phyloP scores from a whole-genome alignment of 2,888 invertebrate species.

The Phrixothrix hirtus region DNA sequence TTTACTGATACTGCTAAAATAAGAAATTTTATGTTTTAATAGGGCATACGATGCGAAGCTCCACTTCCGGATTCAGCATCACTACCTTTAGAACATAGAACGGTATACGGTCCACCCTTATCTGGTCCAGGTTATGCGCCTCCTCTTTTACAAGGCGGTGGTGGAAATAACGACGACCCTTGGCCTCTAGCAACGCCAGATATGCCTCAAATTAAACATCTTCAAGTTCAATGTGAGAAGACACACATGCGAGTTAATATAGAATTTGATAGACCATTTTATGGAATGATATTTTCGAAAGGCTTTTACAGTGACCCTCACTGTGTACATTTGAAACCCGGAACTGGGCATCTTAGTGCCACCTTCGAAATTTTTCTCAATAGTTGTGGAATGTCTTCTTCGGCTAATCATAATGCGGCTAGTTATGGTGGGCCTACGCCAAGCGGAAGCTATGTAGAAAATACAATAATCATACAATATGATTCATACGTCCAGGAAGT shows the following conservation, averaged over 20 bases:
- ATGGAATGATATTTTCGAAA: constrained; percentile 95
- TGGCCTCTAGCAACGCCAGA: constrained; percentile 89
- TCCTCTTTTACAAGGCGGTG: constrained; percentile 50
- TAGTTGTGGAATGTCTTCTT: constrained; percentile 91
- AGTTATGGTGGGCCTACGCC: constrained; percentile 84
- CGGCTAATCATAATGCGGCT: constrained; percentile 86
- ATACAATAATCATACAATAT: constrained; percentile 92
- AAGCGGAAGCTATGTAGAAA: constrained; percentile 91
- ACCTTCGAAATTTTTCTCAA: constrained; percentile 93
- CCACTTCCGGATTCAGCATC: constrained; percentile 79
- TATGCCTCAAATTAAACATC: constrained; percentile 90
- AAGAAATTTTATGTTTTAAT: constrained; percentile 40
- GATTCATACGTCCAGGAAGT: constrained; percentile 94
- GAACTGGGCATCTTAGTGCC: constrained; percentile 86
- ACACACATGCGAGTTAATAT: constrained; percentile 95
- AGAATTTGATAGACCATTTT: constrained; percentile 92
- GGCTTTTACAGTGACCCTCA: constrained; percentile 90
- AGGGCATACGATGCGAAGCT: constrained; percentile 79
- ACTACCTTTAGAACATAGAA: constrained; percentile 78
- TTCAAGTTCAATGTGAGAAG: constrained; percentile 94
- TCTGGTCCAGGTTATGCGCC: constrained; percentile 56
- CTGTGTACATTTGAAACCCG: constrained; percentile 89
- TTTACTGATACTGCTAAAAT: too few relatives aligned
- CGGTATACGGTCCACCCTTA: constrained; percentile 71
- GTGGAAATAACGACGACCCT: constrained; percentile 71